phyloP scores from a whole-genome alignment of 53 echinoderm and acorn worm species.

The Echinometra lucunter region DNA sequence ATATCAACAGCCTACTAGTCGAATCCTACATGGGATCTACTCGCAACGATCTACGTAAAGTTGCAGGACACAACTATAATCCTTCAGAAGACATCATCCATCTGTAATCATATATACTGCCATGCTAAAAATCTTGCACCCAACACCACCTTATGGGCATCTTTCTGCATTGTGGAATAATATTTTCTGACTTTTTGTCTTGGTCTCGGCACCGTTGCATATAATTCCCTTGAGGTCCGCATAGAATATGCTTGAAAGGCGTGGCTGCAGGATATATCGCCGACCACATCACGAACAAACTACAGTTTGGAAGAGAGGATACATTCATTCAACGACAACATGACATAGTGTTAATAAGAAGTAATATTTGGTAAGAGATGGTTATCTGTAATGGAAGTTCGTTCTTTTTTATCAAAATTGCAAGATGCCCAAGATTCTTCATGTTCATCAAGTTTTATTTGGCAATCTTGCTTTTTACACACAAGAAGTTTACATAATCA shows the following conservation, averaged over 20 bases:
- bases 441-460: conserved; percentile 2
- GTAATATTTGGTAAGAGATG: conserved; percentile 37
- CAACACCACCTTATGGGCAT: background rate
- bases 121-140: background rate
- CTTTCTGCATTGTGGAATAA: background rate
- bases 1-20: background rate
- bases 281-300: conserved; percentile 9
- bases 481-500: conserved; percentile 17
- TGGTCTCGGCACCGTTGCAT: background rate
- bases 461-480: conserved; percentile 40
- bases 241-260: background rate
- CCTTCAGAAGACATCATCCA: background rate
- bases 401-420: conserved; percentile 47
- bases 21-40: background rate
- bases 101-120: background rate
- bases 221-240: background rate
- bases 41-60: background rate
- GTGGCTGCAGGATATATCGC: background rate
- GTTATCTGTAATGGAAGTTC: conserved; percentile 47
- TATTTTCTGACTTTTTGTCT: background rate
- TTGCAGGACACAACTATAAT: background rate
- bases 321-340: background rate
- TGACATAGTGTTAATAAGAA: background rate
- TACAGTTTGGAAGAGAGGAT: conserved; percentile 23
- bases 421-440: conserved; percentile 22